Conservation (phyloP, 2,797 vertebrate genomes). For the Pipistrellus pipistrellus region DNA sequence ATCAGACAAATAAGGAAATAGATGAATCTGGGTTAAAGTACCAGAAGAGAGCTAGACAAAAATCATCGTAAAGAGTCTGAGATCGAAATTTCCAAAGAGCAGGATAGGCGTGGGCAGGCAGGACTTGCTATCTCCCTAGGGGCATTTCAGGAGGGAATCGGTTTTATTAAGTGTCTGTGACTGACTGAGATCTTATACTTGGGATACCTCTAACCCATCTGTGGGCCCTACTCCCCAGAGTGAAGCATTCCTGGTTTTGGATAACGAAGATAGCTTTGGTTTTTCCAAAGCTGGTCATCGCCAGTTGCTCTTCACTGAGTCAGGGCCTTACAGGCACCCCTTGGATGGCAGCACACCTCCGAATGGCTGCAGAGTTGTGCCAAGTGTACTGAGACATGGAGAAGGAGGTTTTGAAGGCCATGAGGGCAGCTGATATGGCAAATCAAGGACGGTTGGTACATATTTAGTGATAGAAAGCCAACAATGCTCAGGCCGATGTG, state of each 20-base stretch:
- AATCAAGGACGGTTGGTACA: background rate
- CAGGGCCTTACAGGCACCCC: background rate
- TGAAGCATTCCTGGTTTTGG: background rate
- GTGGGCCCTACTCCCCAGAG: background rate
- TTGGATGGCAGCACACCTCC: background rate
- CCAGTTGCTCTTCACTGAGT: background rate
- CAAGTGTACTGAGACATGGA: background rate
- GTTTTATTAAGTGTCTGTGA: background rate
- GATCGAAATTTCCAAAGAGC: slow-evolving; percentile 28
- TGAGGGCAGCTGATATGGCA: background rate
- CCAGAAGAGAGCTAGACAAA: background rate
- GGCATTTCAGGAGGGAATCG: slow-evolving; percentile 10
- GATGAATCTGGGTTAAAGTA: background rate
- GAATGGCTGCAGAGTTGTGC: background rate
- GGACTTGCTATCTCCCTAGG: background rate
- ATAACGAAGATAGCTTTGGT: background rate
- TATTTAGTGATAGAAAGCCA: background rate
- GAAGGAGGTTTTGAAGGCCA: background rate
- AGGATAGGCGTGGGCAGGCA: background rate
- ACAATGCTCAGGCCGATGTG: background rate
- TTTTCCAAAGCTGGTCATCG: background rate
- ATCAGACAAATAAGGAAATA: background rate
- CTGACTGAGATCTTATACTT: background rate
- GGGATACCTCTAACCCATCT: background rate
- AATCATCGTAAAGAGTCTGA: background rate